These are phyloP conservation scores for Mastomys coucha DNA, from an alignment of 2,113 vertebrate genomes.

Conservation along the genomic window DNA sequence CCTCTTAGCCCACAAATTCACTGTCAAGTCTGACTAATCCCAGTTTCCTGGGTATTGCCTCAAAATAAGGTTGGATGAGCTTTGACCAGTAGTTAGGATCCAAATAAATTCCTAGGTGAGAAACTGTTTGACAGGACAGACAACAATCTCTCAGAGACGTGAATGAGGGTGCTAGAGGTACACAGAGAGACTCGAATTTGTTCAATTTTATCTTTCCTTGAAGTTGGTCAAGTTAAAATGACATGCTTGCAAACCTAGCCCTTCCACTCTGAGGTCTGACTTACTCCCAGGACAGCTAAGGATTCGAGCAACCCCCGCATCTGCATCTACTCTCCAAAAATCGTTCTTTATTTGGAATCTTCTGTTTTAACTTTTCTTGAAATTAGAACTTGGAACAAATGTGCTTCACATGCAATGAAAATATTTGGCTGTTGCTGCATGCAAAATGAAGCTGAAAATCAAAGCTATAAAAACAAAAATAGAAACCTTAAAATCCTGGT, in stretches of 20 bases:
- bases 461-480: constrained; percentile 62
- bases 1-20: neutral
- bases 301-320: neutral
- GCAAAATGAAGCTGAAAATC: constrained; percentile 57
- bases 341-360: constrained; percentile 36
- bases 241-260: neutral
- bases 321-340: neutral
- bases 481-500: neutral
- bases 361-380: constrained; percentile 56
- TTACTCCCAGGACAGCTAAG: neutral
- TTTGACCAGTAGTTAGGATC: constrained; percentile 34
- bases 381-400: constrained; percentile 52
- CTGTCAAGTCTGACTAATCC: neutral
- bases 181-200: neutral
- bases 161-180: neutral
- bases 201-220: neutral
- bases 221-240: neutral
- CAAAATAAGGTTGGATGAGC: neutral
- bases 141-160: neutral
- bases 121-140: neutral
- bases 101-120: neutral
- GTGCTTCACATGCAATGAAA: constrained; percentile 46
- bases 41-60: constrained; percentile 1
- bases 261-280: neutral
- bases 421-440: constrained; percentile 53